Percentiles rank a stretch among this genome's conserved stretches.
These are phyloP conservation scores for Drosophila pectinifera DNA, from an alignment of 1,140 invertebrate species.

Conservation along the genomic window DNA sequence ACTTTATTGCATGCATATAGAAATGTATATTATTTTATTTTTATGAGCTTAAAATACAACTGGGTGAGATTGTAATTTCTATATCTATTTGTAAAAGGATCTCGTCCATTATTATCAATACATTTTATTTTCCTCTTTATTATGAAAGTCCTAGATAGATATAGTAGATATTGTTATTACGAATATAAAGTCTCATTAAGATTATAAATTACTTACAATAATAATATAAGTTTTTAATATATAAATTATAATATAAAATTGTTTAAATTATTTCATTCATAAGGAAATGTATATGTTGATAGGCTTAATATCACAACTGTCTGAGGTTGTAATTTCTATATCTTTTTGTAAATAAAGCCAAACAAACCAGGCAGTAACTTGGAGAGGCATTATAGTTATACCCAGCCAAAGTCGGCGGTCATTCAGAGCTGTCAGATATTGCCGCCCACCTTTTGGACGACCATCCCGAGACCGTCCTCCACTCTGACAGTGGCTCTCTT, in stretches of 20 bases:
- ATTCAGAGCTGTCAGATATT: slow-evolving; percentile 62
- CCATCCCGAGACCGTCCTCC: slow-evolving; percentile 39
- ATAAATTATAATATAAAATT: too few relatives aligned
- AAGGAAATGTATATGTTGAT: not conserved
- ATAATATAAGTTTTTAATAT: too few relatives aligned
- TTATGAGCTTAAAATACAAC: not conserved
- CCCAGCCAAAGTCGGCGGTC: slow-evolving; percentile 20
- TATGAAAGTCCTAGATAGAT: not conserved
- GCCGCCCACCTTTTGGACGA: slow-evolving; percentile 64
- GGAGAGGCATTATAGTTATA: not conserved
- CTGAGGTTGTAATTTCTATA: too few relatives aligned
- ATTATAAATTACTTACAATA: too few relatives aligned
- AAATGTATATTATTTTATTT: too few relatives aligned
- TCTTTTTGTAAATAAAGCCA: not conserved
- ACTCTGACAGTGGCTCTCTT: slow-evolving; percentile 72
- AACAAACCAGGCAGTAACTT: not conserved
- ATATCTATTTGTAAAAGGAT: too few relatives aligned
- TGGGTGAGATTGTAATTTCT: too few relatives aligned
- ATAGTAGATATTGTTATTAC: not conserved
- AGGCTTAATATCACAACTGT: too few relatives aligned
- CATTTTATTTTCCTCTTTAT: slow-evolving; percentile 4
- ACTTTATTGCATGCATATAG: not conserved
- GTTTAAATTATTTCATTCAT: not conserved
- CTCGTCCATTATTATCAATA: slow-evolving; percentile 34
- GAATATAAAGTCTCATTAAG: not conserved